Evolutionary conservation across 2,113 vertebrate species (phyloP).

Genomic region (Danio rerio): DNA sequence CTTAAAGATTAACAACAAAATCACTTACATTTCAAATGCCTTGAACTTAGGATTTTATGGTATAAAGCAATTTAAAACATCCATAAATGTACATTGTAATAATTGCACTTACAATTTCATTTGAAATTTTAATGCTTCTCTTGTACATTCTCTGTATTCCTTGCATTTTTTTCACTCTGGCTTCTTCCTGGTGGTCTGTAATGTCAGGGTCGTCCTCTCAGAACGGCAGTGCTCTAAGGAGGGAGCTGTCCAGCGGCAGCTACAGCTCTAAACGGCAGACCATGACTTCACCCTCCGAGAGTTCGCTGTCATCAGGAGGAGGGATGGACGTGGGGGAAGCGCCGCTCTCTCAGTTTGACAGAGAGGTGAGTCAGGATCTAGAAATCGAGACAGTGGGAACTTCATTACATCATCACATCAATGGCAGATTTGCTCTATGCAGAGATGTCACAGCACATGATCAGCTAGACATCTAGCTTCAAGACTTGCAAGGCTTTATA

Average conservation of each 20-base stretch:
- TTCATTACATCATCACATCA: conserved; percentile 15
- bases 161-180: no score
- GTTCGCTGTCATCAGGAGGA: conserved; percentile 93
- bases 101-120: no score
- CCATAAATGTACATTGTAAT: no score
- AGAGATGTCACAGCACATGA: background rate
- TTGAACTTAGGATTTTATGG: no score
- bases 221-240: conserved; percentile 90
- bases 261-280: conserved; percentile 89
- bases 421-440: background rate
- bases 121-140: no score
- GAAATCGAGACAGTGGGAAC: background rate
- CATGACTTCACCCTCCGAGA: conserved; percentile 93
- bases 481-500: no score
- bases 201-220: conserved; percentile 87
- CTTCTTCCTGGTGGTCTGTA: no score
- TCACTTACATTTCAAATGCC: no score
- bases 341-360: conserved; percentile 89
- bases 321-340: conserved; percentile 91
- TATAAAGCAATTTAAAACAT: no score
- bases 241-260: conserved; percentile 91
- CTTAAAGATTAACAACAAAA: no score
- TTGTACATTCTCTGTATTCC: no score
- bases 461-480: background rate
- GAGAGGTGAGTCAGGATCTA: conserved; percentile 83